Base-by-base conservation (phyloP, 2,113 vertebrate species). In the Chascanopsetta lugubris region DNA sequence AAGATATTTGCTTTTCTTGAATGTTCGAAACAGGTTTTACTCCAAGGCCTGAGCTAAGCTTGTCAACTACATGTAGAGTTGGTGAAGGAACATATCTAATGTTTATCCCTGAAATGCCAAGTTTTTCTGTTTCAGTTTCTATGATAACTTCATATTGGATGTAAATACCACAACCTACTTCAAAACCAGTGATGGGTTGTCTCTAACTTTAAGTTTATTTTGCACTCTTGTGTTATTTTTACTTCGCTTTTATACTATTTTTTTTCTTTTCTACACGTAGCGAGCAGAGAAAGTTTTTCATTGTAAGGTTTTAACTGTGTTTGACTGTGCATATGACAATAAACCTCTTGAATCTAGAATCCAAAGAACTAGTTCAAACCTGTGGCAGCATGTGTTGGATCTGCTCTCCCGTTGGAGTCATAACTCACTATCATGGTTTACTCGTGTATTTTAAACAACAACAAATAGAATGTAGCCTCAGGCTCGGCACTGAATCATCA, bases 1-100 rank as follows among this genome's bases (percentile, higher is more conserved):
- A n/a, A n/a, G n/a, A n/a, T n/a, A n/a, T n/a, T n/a, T n/a, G n/a
- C n/a, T n/a, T n/a, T n/a, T n/a, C n/a, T n/a, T n/a, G n/a, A n/a
- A n/a, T n/a, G n/a, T n/a, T n/a, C n/a, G n/a, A n/a, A n/a, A n/a
- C 50, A 49, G 57, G 12, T 17, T 69, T 24, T 43, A 22, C 21
- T 45, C 42, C 26, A 12, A 15, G 42, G n/a, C 9, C 12, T 24
- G 6, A 24, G 26, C 3, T 32, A 18, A 38, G 49, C 34, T 5
- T 5, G 10, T 58, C 20, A 3, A 18, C 2, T 56, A 8, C 50
- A 8, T 32, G 56, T 51, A 17, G 7, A 17, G 9, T 59, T 27
- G 24, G n/a, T 12, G 2, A 26, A 29, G 22, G 18, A 40, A 9
- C 24, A 4, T 21, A 34, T 17, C n/a, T 13, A 50, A 1, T 40